These are phyloP conservation scores for Cryptotis parvus DNA, from an alignment of 2,113 vertebrate species.

Conservation along the genomic window DNA sequence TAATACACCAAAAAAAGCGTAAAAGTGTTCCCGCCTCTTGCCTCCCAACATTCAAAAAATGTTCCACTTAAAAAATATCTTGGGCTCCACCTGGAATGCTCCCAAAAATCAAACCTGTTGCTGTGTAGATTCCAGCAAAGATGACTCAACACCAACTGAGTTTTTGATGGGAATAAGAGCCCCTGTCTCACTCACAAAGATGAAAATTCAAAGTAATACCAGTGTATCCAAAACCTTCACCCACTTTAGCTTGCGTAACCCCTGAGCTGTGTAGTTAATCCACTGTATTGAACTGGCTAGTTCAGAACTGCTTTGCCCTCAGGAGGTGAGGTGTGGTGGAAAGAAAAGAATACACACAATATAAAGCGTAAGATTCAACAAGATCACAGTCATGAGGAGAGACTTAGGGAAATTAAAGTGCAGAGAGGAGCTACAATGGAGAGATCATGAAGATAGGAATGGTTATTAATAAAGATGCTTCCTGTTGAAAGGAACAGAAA, in stretches of 20 bases:
- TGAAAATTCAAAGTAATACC: background rate
- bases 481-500: slow-evolving; percentile 41
- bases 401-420: background rate
- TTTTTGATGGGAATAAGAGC: background rate
- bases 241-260: background rate
- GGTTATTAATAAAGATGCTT: slow-evolving; percentile 24
- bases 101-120: background rate
- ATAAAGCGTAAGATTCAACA: slow-evolving; percentile 18
- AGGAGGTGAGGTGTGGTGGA: background rate
- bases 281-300: background rate
- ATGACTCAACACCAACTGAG: rapidly evolving
- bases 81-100: background rate
- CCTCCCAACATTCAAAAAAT: background rate
- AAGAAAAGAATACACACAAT: slow-evolving; percentile 10
- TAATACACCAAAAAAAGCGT: slow-evolving; percentile 18
- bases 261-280: background rate
- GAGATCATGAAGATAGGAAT: background rate
- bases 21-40: background rate
- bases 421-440: background rate
- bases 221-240: background rate
- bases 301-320: slow-evolving; percentile 1
- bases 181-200: background rate
- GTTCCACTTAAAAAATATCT: background rate
- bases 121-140: background rate
- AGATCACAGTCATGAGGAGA: background rate